Evolutionary conservation across 2,797 vertebrate species (phyloP).

Genomic region (Acanthornis magna): DNA sequence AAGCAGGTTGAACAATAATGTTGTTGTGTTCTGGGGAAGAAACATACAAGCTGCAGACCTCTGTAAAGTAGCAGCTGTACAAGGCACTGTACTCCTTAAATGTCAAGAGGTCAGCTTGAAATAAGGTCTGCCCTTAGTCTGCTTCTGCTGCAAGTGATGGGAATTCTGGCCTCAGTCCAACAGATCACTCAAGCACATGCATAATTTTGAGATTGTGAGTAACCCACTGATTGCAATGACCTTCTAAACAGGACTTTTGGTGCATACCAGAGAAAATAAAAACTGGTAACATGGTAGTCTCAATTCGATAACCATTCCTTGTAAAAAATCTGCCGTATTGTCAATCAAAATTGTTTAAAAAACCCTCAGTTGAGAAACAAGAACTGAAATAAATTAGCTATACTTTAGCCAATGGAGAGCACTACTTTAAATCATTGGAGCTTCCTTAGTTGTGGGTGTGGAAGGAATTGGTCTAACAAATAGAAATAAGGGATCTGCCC

Average conservation of each 20-base stretch:
- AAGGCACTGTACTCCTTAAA: neutral
- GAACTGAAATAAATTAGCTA: neutral
- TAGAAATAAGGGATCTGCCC: neutral
- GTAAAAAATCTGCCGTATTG: neutral
- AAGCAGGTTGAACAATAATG: neutral
- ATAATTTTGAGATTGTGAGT: neutral
- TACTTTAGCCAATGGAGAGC: neutral
- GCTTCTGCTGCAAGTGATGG: neutral
- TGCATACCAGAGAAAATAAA: neutral
- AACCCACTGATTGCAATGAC: neutral
- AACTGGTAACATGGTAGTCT: neutral
- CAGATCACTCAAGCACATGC: neutral
- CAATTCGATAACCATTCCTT: neutral
- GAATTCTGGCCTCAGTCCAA: neutral
- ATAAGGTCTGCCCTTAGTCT: neutral
- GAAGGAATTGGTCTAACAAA: neutral
- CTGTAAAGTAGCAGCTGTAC: neutral
- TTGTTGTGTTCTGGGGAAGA: neutral
- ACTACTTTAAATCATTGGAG: neutral
- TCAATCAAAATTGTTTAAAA: neutral
- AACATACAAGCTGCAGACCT: neutral
- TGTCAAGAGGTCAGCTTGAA: neutral
- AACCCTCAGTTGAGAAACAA: fast-evolving
- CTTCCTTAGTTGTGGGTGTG: neutral
- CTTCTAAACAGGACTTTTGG: neutral